Evolutionary conservation across 2,888 invertebrate genomes (phyloP).

Genomic region (Lasius platythorax): DNA sequence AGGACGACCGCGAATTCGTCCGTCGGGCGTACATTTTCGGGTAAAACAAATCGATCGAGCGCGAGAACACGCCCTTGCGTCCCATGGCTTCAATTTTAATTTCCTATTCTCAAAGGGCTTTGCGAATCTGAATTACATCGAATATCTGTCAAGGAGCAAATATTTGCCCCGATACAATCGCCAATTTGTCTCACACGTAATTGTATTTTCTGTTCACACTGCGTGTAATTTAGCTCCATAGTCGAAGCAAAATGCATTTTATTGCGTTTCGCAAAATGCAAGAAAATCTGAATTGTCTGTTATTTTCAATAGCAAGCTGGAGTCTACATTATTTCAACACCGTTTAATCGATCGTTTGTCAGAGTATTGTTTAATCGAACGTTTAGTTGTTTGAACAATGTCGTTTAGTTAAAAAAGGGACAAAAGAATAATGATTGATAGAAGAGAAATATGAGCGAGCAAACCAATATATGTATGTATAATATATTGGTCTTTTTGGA

Average conservation of each 20-base stretch:
- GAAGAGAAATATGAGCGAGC: no score
- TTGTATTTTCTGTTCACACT: conserved; percentile 9
- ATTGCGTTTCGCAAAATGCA: background rate
- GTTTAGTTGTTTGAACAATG: conserved; percentile 32
- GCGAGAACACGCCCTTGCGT: conserved; percentile 43
- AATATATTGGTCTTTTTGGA: background rate
- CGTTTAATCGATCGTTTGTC: conserved; percentile 27
- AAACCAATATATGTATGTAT: no score
- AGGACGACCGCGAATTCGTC: background rate
- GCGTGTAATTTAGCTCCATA: conserved; percentile 16
- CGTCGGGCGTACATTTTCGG: conserved; percentile 29
- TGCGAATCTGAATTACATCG: conserved; percentile 1
- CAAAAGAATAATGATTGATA: no score
- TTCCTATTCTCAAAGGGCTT: conserved; percentile 10
- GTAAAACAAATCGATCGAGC: conserved; percentile 47
- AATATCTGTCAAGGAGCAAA: conserved; percentile 28
- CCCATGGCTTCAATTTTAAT: conserved; percentile 40
- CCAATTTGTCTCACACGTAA: conserved; percentile 33
- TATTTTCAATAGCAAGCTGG: conserved; percentile 17
- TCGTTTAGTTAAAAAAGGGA: conserved; percentile 31
- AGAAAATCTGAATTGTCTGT: conserved; percentile 9
- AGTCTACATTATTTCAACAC: background rate
- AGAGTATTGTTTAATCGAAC: conserved; percentile 42
- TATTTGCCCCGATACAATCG: conserved; percentile 32
- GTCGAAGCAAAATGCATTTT: conserved; percentile 4